phyloP scores from a whole-genome alignment of 2,113 vertebrate genomes.

The Strix uralensis region DNA sequence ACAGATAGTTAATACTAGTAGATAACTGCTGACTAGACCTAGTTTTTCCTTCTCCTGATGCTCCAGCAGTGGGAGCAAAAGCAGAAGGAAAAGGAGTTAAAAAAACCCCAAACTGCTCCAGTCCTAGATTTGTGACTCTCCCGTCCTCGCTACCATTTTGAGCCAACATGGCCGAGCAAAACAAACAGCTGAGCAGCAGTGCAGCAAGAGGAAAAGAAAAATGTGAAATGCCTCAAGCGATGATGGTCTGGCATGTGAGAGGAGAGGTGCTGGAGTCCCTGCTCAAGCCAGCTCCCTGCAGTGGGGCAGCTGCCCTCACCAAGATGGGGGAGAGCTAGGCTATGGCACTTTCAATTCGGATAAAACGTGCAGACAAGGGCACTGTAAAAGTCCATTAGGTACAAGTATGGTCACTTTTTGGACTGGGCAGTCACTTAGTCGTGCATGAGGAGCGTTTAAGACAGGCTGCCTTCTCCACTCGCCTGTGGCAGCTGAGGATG shows the following conservation, averaged over 20 bases:
- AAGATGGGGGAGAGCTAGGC: background rate
- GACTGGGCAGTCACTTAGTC: rapidly evolving
- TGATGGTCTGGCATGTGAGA: background rate
- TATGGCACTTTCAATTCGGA: rapidly evolving
- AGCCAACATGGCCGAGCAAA: background rate
- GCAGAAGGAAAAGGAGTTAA: background rate
- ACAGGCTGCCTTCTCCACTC: background rate
- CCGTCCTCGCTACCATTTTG: background rate
- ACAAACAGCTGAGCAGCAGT: background rate
- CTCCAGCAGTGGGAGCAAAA: background rate
- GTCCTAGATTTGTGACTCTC: background rate
- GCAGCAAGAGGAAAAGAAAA: background rate
- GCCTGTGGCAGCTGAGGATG: background rate
- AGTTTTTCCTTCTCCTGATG: background rate
- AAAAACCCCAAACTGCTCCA: rapidly evolving
- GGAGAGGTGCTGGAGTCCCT: background rate
- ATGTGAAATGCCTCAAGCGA: rapidly evolving
- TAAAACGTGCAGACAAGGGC: background rate
- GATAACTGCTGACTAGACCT: background rate
- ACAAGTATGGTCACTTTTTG: background rate
- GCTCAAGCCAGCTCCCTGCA: rapidly evolving
- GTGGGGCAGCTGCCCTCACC: background rate
- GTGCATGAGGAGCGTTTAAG: background rate
- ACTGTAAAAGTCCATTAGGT: rapidly evolving
- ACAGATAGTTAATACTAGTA: background rate